Percentiles rank a stretch among this genome's conserved stretches.
phyloP scores from a whole-genome alignment of 2,113 vertebrate species.

The Myotis lucifugus region DNA sequence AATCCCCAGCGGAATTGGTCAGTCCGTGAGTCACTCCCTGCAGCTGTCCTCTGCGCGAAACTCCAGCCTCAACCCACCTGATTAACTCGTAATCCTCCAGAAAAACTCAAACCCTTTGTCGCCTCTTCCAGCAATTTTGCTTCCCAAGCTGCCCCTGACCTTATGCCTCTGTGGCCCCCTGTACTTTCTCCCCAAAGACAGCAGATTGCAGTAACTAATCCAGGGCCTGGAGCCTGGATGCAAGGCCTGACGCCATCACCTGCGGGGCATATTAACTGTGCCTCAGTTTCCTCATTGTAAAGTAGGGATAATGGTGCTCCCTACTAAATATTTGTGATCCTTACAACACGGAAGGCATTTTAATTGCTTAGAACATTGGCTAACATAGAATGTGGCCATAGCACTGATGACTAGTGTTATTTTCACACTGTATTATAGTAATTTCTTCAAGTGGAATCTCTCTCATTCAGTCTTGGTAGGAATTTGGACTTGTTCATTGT shows the following conservation, averaged over 20 bases:
- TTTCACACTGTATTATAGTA: neutral
- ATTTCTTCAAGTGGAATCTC: neutral
- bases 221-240: neutral
- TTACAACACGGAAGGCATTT: neutral
- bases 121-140: neutral
- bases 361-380: neutral
- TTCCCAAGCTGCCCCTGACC: neutral
- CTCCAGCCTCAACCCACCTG: neutral
- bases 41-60: neutral
- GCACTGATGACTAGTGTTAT: neutral
- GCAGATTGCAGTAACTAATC: neutral
- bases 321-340: neutral
- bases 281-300: neutral
- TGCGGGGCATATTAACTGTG: neutral
- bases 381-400: neutral
- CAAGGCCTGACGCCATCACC: neutral
- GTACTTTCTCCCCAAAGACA: neutral
- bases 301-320: neutral
- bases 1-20: neutral
- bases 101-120: neutral
- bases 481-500: no score
- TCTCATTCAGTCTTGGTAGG: no score
- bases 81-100: constrained; percentile 41
- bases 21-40: neutral
- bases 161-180: neutral